Evolutionary conservation across 2,888 invertebrate genomes (phyloP).

Genomic region (Pomacea canaliculata): DNA sequence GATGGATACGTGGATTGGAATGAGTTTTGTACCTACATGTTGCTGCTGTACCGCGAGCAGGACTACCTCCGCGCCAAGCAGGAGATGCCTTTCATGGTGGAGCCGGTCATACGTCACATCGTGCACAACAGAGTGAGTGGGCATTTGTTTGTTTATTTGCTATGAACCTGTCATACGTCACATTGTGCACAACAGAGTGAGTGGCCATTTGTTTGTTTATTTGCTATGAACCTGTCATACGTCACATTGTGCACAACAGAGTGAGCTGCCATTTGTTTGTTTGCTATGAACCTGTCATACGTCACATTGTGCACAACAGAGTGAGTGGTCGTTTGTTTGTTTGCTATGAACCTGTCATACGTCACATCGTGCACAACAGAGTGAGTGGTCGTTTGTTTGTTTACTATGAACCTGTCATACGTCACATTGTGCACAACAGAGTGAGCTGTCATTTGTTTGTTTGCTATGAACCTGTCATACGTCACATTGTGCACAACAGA

Average conservation of each 20-base stretch:
- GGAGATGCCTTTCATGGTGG: conserved; percentile 64
- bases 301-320: no score
- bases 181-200: no score
- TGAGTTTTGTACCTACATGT: conserved; percentile 68
- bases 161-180: no score
- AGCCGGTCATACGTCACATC: conserved; percentile 66
- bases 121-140: conserved; percentile 65
- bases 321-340: no score
- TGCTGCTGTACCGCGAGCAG: conserved; percentile 67
- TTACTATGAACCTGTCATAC: background rate
- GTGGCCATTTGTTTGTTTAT: background rate
- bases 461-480: no score
- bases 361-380: conserved; percentile 67
- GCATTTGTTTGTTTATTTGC: background rate
- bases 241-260: conserved; percentile 67
- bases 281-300: background rate
- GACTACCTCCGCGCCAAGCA: conserved; percentile 66
- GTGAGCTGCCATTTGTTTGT: conserved; percentile 40
- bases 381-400: conserved; percentile 41
- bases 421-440: no score
- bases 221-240: conserved; percentile 54
- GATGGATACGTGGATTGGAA: conserved; percentile 70
- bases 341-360: no score
- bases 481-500: conserved; percentile 67
- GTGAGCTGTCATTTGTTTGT: no score